These are phyloP conservation scores for Drosophila oshimai DNA, from an alignment of 1,140 invertebrate genomes.

Conservation along the genomic window DNA sequence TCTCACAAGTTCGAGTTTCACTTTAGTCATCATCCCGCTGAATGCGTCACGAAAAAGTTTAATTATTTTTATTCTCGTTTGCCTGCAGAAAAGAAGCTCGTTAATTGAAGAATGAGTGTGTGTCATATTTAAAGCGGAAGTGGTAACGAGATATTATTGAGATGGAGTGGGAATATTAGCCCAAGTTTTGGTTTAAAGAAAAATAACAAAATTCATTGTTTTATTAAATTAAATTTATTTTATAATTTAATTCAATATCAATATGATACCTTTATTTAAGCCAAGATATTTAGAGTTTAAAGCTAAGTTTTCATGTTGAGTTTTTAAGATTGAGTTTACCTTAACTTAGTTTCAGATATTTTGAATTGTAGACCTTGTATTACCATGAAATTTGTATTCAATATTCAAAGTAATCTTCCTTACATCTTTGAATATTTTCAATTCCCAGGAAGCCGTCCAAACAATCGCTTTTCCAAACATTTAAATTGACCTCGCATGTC, in stretches of 20 bases:
- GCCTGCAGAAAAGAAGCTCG: conserved; percentile 1
- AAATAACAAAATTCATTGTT: too few relatives aligned
- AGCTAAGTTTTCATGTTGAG: too few relatives aligned
- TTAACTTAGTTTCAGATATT: too few relatives aligned
- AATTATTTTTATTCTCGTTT: conserved; percentile 20
- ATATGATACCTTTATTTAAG: too few relatives aligned
- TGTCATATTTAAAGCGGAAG: conserved; percentile 38
- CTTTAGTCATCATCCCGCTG: conserved; percentile 34
- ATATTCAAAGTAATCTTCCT: not conserved
- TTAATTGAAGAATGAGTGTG: conserved; percentile 17
- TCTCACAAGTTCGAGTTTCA: conserved; percentile 15
- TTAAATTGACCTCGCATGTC: conserved; percentile 65
- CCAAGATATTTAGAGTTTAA: too few relatives aligned
- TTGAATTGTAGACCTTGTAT: too few relatives aligned
- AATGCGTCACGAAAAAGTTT: conserved; percentile 49
- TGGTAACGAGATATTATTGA: not conserved
- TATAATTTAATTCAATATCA: too few relatives aligned
- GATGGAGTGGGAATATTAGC: not conserved
- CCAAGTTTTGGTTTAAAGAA: too few relatives aligned
- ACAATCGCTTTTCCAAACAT: conserved; percentile 55
- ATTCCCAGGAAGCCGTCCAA: conserved; percentile 13
- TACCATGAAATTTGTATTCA: too few relatives aligned
- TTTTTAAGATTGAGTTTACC: too few relatives aligned
- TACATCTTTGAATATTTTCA: conserved; percentile 1
- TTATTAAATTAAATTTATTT: too few relatives aligned